Evolutionary conservation across 2,113 vertebrate species (phyloP).

Genomic region (Callionymus lyra): DNA sequence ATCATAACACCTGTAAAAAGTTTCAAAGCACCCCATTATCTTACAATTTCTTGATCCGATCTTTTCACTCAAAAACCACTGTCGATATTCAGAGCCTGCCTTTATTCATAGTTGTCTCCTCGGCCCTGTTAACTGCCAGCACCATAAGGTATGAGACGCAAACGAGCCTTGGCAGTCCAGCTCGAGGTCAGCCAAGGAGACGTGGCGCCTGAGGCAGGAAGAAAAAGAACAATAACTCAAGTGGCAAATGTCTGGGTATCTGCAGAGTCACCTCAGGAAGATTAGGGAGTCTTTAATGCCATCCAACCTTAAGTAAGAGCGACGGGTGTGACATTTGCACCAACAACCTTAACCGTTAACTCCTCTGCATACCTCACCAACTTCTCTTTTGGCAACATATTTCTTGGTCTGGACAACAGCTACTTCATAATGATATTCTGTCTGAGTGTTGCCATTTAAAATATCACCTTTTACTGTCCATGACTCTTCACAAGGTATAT

Average conservation of each 20-base stretch:
- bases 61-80: too few relatives aligned
- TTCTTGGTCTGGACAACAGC: too few relatives aligned
- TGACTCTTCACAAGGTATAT: too few relatives aligned
- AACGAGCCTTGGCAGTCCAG: conserved; percentile 40
- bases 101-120: conserved; percentile 12
- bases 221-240: conserved; percentile 22
- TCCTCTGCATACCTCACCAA: too few relatives aligned
- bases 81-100: too few relatives aligned
- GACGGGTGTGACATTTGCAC: conserved; percentile 21
- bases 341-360: not conserved
- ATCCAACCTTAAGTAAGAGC: conserved; percentile 14
- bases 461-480: too few relatives aligned
- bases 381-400: too few relatives aligned
- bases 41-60: too few relatives aligned
- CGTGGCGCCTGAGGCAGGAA: conserved; percentile 27
- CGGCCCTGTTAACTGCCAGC: conserved; percentile 21
- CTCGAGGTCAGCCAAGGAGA: conserved; percentile 49
- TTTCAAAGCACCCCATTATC: too few relatives aligned
- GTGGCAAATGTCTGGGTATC: conserved; percentile 15
- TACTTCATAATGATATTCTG: too few relatives aligned
- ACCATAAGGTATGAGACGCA: conserved; percentile 37
- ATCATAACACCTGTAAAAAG: too few relatives aligned
- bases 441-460: too few relatives aligned
- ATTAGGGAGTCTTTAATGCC: conserved; percentile 7
- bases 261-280: conserved; percentile 20